Conservation (phyloP, 2,113 vertebrate species). For the Osmerus mordax region DNA sequence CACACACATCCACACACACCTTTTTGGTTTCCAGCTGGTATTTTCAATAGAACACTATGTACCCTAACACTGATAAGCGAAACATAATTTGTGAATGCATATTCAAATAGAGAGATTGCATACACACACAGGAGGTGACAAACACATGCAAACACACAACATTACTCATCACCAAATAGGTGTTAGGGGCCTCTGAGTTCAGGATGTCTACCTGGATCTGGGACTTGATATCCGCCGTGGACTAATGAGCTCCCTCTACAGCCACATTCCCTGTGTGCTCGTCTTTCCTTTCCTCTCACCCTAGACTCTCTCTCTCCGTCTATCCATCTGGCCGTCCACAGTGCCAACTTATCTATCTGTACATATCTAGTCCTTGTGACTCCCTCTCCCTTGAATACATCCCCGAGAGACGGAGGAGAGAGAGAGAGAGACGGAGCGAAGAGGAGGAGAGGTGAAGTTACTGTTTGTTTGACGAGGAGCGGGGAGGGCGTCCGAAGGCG, state of each 20-base stretch:
- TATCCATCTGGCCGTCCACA: background rate
- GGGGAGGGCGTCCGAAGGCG: background rate
- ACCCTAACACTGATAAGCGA: too few relatives aligned
- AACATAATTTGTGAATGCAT: background rate
- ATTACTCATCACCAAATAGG: conserved; percentile 34
- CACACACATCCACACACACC: background rate
- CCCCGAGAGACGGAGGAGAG: conserved; percentile 1
- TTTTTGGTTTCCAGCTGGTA: too few relatives aligned
- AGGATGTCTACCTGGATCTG: conserved; percentile 43
- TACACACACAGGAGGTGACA: background rate
- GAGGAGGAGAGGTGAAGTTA: background rate
- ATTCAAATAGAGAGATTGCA: background rate
- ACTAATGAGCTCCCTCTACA: conserved; percentile 59
- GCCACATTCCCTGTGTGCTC: conserved; percentile 1
- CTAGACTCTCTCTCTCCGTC: conserved; percentile 12
- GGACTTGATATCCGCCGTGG: conserved; percentile 39
- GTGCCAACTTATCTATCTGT: too few relatives aligned
- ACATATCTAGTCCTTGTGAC: too few relatives aligned
- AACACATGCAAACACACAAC: conserved; percentile 2
- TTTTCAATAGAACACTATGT: too few relatives aligned
- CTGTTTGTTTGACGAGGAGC: background rate
- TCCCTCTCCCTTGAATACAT: background rate
- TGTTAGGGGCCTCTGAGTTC: background rate
- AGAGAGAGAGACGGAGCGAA: background rate
- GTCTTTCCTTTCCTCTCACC: conserved; percentile 41